phyloP scores from a whole-genome alignment of 2,888 invertebrate species.

The Cephonodes hylas region DNA sequence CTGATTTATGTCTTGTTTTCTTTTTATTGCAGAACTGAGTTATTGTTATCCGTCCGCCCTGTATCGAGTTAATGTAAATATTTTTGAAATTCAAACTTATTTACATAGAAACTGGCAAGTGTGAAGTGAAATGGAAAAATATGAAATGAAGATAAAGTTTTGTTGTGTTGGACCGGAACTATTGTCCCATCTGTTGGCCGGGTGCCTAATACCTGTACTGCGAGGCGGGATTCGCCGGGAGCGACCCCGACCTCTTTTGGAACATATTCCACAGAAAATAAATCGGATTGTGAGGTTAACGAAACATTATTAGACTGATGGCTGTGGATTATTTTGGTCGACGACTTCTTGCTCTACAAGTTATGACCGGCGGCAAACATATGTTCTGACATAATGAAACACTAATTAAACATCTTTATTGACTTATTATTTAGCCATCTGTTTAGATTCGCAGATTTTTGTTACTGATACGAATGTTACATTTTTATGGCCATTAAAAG shows the following conservation, averaged over 20 bases:
- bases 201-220: slow-evolving; percentile 58
- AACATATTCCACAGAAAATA: slow-evolving; percentile 36
- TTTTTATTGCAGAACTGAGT: too few relatives aligned
- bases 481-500: not conserved
- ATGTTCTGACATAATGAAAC: not conserved
- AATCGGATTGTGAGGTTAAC: slow-evolving; percentile 27
- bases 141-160: slow-evolving; percentile 25
- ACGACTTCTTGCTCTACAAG: not conserved
- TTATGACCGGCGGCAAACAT: not conserved
- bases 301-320: slow-evolving; percentile 30
- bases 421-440: not conserved
- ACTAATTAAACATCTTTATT: not conserved
- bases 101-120: not conserved
- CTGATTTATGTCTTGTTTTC: not conserved
- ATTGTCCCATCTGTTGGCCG: slow-evolving; percentile 70
- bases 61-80: not conserved
- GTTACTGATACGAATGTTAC: not conserved
- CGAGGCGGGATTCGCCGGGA: slow-evolving; percentile 36
- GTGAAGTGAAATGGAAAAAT: slow-evolving; percentile 7
- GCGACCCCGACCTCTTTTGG: slow-evolving; percentile 46
- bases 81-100: too few relatives aligned
- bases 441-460: not conserved
- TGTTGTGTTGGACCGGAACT: slow-evolving; percentile 38
- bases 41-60: not conserved
- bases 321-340: slow-evolving; percentile 11